Percentiles rank a stretch among this genome's conserved stretches.
These are phyloP conservation scores for Parazoanthus darwini DNA, from an alignment of 92 coral and sea anemone species.

Conservation along the genomic window DNA sequence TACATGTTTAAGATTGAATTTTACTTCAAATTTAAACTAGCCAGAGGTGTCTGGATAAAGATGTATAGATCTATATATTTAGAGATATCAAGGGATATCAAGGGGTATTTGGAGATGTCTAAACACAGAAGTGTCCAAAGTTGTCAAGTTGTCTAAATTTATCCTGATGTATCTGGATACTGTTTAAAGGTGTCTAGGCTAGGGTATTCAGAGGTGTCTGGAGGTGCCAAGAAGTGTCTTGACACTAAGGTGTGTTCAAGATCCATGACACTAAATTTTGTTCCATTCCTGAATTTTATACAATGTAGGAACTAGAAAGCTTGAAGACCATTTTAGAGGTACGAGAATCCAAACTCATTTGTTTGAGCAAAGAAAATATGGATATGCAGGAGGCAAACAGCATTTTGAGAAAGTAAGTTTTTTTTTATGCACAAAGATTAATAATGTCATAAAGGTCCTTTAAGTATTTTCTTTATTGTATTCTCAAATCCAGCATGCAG, in stretches of 20 bases:
- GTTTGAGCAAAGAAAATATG: slow-evolving; percentile 87
- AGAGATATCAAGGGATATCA: too few species aligned
- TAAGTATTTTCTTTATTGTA: not conserved
- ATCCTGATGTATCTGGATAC: too few species aligned
- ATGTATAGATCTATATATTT: too few species aligned
- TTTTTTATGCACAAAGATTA: not conserved
- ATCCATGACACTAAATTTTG: not conserved
- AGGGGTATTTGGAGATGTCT: too few species aligned
- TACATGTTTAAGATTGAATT: not conserved
- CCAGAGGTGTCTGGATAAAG: too few species aligned
- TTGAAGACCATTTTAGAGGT: slow-evolving; percentile 80
- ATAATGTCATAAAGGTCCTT: not conserved
- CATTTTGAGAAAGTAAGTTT: slow-evolving; percentile 76
- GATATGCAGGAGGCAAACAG: slow-evolving; percentile 86
- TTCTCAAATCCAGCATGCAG: not conserved
- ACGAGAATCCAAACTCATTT: slow-evolving; percentile 81
- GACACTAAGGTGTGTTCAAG: too few species aligned
- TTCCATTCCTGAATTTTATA: not conserved
- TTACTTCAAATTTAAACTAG: too few species aligned
- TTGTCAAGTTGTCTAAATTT: too few species aligned
- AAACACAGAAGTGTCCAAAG: too few species aligned
- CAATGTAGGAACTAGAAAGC: slow-evolving; percentile 67
- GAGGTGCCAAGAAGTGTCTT: too few species aligned
- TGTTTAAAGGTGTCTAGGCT: too few species aligned
- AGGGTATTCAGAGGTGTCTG: too few species aligned